Conservation (phyloP, 1,140 invertebrate species). For the Euschistus heros region DNA sequence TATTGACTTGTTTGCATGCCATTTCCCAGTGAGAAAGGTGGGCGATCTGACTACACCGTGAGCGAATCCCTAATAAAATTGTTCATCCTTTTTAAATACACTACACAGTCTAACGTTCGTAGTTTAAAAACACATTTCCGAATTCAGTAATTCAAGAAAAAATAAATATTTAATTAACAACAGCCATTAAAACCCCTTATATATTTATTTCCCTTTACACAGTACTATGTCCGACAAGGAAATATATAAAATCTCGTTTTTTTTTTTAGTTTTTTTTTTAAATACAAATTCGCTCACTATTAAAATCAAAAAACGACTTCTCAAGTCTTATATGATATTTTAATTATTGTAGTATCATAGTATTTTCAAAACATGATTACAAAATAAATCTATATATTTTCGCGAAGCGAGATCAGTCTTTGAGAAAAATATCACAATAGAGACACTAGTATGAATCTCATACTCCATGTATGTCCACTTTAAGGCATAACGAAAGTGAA, state of each 20-base stretch:
- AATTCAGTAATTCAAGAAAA: too few relatives aligned
- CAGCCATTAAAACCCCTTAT: too few relatives aligned
- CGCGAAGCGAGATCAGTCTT: slow-evolving; percentile 20
- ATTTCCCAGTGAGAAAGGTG: slow-evolving; percentile 31
- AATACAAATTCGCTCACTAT: slow-evolving; percentile 4
- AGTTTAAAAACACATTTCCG: too few relatives aligned
- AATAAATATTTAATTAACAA: too few relatives aligned
- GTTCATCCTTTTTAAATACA: too few relatives aligned
- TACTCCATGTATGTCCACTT: too few relatives aligned
- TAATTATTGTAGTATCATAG: slow-evolving; percentile 1
- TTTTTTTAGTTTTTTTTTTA: too few relatives aligned
- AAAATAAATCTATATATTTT: slow-evolving; percentile 11
- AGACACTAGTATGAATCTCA: neutral
- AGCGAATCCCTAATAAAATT: slow-evolving; percentile 4
- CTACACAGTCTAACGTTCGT: too few relatives aligned
- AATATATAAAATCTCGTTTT: too few relatives aligned
- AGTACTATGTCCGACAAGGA: too few relatives aligned
- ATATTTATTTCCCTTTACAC: too few relatives aligned
- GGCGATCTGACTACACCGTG: slow-evolving; percentile 16
- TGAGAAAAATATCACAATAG: slow-evolving; percentile 19
- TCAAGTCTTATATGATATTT: neutral
- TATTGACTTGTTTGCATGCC: slow-evolving; percentile 13
- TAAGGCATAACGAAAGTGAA: too few relatives aligned
- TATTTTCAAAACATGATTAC: slow-evolving; percentile 10
- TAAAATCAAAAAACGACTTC: neutral